Evolutionary conservation across 2,888 invertebrate species (phyloP).

Genomic region (Odontothrips loti): DNA sequence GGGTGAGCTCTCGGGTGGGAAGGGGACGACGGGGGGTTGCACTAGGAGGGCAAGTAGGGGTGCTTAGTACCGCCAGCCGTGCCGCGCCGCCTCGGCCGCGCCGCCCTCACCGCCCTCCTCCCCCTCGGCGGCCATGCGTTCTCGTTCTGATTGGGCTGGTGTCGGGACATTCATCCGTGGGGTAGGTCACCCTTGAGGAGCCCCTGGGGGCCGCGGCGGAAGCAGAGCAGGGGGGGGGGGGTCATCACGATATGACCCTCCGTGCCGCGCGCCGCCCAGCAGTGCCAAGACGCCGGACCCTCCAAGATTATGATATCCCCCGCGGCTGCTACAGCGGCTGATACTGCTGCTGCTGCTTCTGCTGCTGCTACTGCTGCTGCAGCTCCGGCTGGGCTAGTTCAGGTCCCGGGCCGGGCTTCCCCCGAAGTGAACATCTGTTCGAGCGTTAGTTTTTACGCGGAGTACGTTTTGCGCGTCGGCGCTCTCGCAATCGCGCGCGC

Average conservation of each 20-base stretch:
- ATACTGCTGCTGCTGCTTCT: no score
- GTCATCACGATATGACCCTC: slow-evolving; percentile 1
- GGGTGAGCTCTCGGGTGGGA: no score
- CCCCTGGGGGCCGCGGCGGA: slow-evolving; percentile 7
- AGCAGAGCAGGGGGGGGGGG: background rate
- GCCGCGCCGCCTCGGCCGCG: background rate
- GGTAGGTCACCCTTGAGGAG: slow-evolving; percentile 19
- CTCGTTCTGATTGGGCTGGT: slow-evolving; percentile 16
- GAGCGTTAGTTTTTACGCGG: slow-evolving; percentile 8
- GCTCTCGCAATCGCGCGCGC: background rate
- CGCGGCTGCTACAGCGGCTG: no score
- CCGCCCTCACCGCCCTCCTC: background rate
- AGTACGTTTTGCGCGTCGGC: background rate
- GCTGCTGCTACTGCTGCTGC: no score
- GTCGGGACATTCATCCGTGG: slow-evolving; percentile 23
- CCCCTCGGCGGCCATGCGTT: background rate
- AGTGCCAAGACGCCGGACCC: background rate
- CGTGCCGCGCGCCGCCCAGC: no score
- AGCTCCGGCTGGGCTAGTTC: no score
- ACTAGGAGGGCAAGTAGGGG: background rate
- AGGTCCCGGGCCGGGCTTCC: background rate
- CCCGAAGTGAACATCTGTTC: background rate
- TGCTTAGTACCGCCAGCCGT: background rate
- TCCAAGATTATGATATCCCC: slow-evolving; percentile 12
- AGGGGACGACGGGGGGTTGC: background rate